phyloP scores from a whole-genome alignment of 2,888 invertebrate species.

The Lasioglossum leucozonium region DNA sequence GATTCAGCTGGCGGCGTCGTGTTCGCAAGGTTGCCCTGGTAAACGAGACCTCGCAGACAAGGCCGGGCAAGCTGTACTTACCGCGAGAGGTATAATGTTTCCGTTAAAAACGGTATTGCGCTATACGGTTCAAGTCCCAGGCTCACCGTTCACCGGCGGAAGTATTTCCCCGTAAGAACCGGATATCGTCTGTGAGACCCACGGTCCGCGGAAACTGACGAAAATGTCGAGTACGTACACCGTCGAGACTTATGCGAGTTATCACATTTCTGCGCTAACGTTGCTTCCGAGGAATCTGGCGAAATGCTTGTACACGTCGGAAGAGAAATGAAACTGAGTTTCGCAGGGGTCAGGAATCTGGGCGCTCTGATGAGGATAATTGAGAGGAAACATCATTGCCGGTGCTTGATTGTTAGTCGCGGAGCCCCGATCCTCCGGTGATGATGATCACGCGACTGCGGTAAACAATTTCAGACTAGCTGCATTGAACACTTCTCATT shows the following conservation, averaged over 20 bases:
- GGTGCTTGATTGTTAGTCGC: not conserved
- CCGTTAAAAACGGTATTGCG: not conserved
- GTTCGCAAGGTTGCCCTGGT: not conserved
- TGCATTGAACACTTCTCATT: not conserved
- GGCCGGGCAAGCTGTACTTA: not conserved
- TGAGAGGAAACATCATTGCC: not conserved
- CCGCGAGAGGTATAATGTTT: not conserved
- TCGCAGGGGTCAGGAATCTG: not conserved
- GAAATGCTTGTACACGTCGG: not conserved
- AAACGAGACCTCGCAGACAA: constrained; percentile 1
- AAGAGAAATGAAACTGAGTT: not conserved
- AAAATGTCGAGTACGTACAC: not conserved
- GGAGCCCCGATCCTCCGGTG: not conserved
- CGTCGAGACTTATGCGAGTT: not conserved
- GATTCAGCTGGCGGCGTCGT: constrained; percentile 1
- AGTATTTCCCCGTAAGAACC: not conserved
- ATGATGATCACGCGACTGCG: not conserved
- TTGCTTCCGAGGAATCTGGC: not conserved
- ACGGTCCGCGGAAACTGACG: not conserved
- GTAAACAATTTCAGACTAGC: not conserved
- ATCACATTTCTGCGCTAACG: not conserved
- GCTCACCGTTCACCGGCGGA: too few relatives aligned
- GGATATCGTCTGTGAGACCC: not conserved
- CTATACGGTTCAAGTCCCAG: not conserved
- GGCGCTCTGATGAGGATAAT: not conserved